phyloP scores from a whole-genome alignment of 2,797 vertebrate species.

The Sebastes diploproa region DNA sequence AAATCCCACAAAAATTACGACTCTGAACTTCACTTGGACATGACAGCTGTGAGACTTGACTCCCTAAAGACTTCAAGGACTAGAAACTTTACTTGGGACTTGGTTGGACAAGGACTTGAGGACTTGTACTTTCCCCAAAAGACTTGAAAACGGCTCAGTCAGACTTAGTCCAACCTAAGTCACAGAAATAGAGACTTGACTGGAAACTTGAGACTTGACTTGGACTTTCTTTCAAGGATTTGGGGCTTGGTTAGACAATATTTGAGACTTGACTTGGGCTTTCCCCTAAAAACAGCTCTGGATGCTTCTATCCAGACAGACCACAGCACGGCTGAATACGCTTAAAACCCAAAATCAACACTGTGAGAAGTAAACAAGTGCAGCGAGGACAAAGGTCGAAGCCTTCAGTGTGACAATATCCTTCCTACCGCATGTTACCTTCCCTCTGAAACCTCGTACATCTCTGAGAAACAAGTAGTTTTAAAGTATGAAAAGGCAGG shows the following conservation, averaged over 20 bases:
- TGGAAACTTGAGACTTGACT: background rate
- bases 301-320: background rate
- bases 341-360: constrained; percentile 51
- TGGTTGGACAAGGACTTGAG: background rate
- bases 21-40: background rate
- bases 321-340: background rate
- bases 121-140: background rate
- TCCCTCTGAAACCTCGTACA: background rate
- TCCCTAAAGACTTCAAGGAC: background rate
- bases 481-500: background rate
- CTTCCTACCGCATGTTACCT: background rate
- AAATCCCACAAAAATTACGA: background rate
- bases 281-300: background rate
- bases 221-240: background rate
- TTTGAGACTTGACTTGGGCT: background rate
- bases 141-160: too few species aligned
- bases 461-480: background rate
- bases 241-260: background rate
- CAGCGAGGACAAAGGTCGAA: constrained; percentile 38
- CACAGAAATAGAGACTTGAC: background rate
- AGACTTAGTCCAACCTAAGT: background rate
- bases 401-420: background rate
- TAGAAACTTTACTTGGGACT: background rate
- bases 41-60: background rate
- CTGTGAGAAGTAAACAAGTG: constrained; percentile 30